Percentiles rank a stretch among this genome's conserved stretches.
phyloP scores from a whole-genome alignment of 2,888 invertebrate species.

The Caenorhabditis plicata region DNA sequence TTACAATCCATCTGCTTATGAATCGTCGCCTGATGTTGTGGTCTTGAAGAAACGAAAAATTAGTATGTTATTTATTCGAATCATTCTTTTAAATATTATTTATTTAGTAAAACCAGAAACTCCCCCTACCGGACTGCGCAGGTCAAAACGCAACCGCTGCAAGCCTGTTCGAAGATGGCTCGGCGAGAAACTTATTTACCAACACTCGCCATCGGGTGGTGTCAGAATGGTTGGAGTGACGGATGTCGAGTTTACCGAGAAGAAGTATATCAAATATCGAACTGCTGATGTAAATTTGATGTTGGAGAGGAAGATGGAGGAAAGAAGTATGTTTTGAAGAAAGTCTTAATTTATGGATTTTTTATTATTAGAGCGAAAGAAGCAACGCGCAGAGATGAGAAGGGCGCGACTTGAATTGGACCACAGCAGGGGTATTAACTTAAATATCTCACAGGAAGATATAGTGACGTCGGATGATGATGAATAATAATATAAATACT shows the following conservation, averaged over 20 bases:
- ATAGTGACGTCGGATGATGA: slow-evolving; percentile 19
- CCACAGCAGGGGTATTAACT: slow-evolving; percentile 3
- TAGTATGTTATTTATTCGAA: no score
- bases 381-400: slow-evolving; percentile 5
- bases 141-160: slow-evolving; percentile 19
- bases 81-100: no score
- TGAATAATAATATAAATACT: no score
- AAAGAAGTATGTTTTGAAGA: not conserved
- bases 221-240: slow-evolving; percentile 17
- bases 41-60: no score
- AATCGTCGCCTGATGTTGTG: no score
- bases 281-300: slow-evolving; percentile 19
- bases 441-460: slow-evolving; percentile 15
- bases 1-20: no score
- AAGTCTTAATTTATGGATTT: no score
- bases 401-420: slow-evolving; percentile 2
- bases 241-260: slow-evolving; percentile 20
- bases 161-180: slow-evolving; percentile 33
- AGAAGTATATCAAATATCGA: slow-evolving; percentile 11
- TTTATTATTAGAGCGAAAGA: slow-evolving; percentile 2
- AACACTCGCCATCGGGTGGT: slow-evolving; percentile 19
- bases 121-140: slow-evolving; percentile 3
- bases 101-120: slow-evolving; percentile 21
- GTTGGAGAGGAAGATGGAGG: slow-evolving; percentile 11
- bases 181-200: slow-evolving; percentile 27